Evolutionary conservation across 2,888 invertebrate genomes (phyloP).

Genomic region (Harpagoxenus sublaevis): DNA sequence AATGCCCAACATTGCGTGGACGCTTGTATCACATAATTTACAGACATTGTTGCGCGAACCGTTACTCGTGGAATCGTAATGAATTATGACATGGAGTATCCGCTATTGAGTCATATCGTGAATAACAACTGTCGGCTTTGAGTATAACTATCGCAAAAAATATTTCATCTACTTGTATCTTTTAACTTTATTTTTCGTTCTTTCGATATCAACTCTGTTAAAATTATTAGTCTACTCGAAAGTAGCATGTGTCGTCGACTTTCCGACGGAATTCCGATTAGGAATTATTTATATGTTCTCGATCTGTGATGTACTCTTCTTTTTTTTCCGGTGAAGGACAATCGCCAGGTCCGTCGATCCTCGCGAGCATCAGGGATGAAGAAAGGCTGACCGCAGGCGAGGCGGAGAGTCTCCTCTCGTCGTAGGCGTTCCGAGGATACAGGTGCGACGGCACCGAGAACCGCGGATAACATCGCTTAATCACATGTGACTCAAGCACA

Average conservation of each 20-base stretch:
- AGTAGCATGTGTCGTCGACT: background rate
- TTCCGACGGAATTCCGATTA: background rate
- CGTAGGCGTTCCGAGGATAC: slow-evolving; percentile 80
- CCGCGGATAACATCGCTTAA: slow-evolving; percentile 84
- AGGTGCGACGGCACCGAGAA: slow-evolving; percentile 79
- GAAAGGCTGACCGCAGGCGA: slow-evolving; percentile 55
- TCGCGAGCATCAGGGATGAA: slow-evolving; percentile 61
- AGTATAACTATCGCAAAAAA: background rate
- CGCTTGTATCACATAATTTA: slow-evolving; percentile 31
- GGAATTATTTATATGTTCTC: slow-evolving; percentile 10
- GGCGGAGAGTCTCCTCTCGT: slow-evolving; percentile 71
- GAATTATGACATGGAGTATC: slow-evolving; percentile 18
- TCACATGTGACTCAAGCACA: slow-evolving; percentile 83
- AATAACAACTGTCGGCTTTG: slow-evolving; percentile 14
- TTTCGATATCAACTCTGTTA: background rate
- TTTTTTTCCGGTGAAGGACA: slow-evolving; percentile 63
- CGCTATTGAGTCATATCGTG: slow-evolving; percentile 14
- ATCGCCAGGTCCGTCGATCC: slow-evolving; percentile 65
- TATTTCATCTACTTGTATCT: background rate
- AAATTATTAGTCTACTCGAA: background rate
- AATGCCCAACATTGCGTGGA: slow-evolving; percentile 6
- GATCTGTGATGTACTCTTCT: background rate
- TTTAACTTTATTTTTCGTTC: background rate
- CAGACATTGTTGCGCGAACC: slow-evolving; percentile 24
- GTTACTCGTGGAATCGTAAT: slow-evolving; percentile 6